Evolutionary conservation across 2,797 vertebrate genomes (phyloP), one percentile per base, ranked within the genome.

Genomic region (Aphelocoma californica): DNA sequence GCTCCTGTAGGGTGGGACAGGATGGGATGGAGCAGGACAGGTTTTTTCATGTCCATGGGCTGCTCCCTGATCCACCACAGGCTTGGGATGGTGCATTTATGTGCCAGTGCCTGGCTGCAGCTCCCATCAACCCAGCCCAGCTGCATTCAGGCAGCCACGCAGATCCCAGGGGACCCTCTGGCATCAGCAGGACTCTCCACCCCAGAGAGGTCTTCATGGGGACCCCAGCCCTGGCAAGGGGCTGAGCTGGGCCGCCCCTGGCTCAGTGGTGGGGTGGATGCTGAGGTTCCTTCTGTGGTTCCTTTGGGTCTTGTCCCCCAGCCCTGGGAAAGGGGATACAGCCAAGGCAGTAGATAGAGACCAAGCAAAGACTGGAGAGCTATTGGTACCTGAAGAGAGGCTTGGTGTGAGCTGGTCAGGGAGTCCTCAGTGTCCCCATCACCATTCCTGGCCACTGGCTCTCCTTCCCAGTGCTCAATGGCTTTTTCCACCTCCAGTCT

Each of bases 41-140:
- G 38, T 75, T 83, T 65, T 8, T 56, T 64, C 1, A 0, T 9
- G 58, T 18, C 51, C 1, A 0, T 31, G 74, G 57, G 66, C 48
- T 87, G 66, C 48, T 92, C 53, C 56, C 29, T 2, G 28, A 32
- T 7, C 10, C 19, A 9, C 44, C 5, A 0, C 3, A 4, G 18
- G 32, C 28, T 72, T 32, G 13, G 64, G 60, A 7, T 3, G 8
- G 3, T 8, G 28, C 5, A 3, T 72, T 61, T 9, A 2, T 34
- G 65, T 69, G 54, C 31, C 65, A 10, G 44, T 9, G 53, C 85
- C 57, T 44, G 67, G 34, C 71, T 60, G 71, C 85, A 71, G 88
- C 54, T 64, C 78, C 86, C 72, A 29, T 20, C 65, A 51, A 62
- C 70, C 45, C 38, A 40, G 44, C 69, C 48, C 40, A 18, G 57